phyloP scores from a whole-genome alignment of 2,113 vertebrate genomes.

The Microtus richardsoni region DNA sequence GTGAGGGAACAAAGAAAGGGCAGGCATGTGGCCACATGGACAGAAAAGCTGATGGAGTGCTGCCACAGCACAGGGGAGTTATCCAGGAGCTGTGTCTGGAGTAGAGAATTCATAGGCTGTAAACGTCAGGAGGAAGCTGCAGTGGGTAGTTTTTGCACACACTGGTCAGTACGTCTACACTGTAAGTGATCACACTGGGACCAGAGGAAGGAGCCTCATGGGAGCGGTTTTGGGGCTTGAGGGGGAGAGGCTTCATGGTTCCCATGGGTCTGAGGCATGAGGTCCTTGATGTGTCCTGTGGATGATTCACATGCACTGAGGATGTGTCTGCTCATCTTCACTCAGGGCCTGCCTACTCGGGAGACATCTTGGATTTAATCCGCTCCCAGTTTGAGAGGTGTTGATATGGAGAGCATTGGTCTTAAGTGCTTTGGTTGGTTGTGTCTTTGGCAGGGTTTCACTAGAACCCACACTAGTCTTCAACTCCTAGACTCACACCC shows the following conservation, averaged over 20 bases:
- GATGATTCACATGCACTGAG: not conserved
- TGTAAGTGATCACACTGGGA: not conserved
- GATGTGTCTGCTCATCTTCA: not conserved
- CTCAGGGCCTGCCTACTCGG: not conserved
- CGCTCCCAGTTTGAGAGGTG: constrained; percentile 8
- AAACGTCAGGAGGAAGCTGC: not conserved
- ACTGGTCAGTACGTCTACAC: not conserved
- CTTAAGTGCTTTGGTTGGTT: not conserved
- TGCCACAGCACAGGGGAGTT: not conserved
- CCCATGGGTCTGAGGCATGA: not conserved
- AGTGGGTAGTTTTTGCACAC: not conserved
- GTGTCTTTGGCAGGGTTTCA: not conserved
- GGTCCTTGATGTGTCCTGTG: not conserved
- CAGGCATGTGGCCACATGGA: not conserved
- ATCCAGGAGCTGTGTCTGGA: not conserved
- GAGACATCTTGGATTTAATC: not conserved
- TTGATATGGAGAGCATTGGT: not conserved
- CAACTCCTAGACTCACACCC: not conserved
- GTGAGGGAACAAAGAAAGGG: not conserved
- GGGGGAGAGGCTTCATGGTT: not conserved
- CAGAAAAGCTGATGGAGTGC: not conserved
- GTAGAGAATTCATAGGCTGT: not conserved
- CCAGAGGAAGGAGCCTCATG: not conserved
- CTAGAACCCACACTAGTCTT: not conserved
- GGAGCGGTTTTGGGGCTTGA: not conserved